phyloP scores from a whole-genome alignment of 92 coral and sea anemone genomes.

The Blastomussa wellsi region DNA sequence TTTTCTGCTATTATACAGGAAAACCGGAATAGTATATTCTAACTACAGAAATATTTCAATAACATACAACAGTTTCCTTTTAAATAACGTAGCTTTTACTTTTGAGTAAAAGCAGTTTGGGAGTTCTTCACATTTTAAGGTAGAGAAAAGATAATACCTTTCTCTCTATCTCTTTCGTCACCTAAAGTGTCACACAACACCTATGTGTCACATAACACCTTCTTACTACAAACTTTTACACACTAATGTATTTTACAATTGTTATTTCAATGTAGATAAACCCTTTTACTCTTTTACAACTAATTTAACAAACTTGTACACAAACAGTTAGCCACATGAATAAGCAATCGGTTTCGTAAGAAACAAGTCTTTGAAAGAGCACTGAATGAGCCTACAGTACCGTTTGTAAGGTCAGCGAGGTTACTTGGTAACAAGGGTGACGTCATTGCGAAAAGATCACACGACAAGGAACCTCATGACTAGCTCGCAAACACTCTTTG shows the following conservation, averaged over 20 bases:
- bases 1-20: not conserved
- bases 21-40: not conserved
- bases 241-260: not conserved
- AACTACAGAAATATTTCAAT: not conserved
- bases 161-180: too few relatives aligned
- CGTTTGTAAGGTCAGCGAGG: not conserved
- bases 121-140: not conserved
- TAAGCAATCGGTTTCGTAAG: not conserved
- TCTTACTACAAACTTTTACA: not conserved
- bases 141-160: not conserved
- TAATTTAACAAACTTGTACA: not conserved
- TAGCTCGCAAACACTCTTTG: not conserved
- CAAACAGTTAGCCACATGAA: not conserved
- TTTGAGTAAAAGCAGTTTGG: not conserved
- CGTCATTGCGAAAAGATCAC: not conserved
- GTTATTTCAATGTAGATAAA: not conserved
- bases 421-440: not conserved
- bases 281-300: not conserved
- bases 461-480: not conserved
- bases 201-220: too few relatives aligned
- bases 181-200: too few relatives aligned
- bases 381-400: not conserved
- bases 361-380: not conserved
- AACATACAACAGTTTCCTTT: not conserved
- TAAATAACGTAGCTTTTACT: conserved; percentile 1